phyloP scores from a whole-genome alignment of 2,888 invertebrate species.

The Epistrophe eligans region DNA sequence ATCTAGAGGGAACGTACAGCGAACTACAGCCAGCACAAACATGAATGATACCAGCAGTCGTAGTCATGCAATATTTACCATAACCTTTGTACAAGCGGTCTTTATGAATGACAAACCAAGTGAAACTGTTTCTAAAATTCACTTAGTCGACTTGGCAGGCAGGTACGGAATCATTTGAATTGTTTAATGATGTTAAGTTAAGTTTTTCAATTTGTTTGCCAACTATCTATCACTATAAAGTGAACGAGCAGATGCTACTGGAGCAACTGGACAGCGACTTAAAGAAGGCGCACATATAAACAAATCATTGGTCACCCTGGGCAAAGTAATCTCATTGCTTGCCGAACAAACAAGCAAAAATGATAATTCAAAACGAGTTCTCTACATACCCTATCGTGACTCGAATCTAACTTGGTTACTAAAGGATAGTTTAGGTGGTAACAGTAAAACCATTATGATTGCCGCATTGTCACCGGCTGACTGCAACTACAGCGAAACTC shows the following conservation, averaged over 20 bases:
- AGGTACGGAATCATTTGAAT: constrained; percentile 85
- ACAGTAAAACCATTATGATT: constrained; percentile 96
- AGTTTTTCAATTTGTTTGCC: not conserved
- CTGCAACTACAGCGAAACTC: constrained; percentile 94
- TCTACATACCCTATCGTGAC: constrained; percentile 94
- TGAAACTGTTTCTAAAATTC: constrained; percentile 95
- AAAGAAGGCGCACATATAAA: constrained; percentile 96
- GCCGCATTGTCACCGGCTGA: constrained; percentile 93
- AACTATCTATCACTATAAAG: constrained; percentile 85
- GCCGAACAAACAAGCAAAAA: constrained; percentile 87
- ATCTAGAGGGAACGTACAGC: constrained; percentile 91
- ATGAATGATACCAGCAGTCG: constrained; percentile 97
- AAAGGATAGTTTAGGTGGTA: constrained; percentile 94
- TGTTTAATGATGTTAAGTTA: constrained; percentile 69
- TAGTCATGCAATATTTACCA: constrained; percentile 96
- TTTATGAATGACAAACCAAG: constrained; percentile 94
- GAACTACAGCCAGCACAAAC: constrained; percentile 94
- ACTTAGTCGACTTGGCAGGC: constrained; percentile 94
- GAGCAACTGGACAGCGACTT: constrained; percentile 94
- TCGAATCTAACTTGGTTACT: constrained; percentile 95
- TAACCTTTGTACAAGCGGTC: constrained; percentile 94
- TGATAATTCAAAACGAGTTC: constrained; percentile 84
- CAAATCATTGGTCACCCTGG: constrained; percentile 94
- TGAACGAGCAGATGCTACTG: constrained; percentile 94
- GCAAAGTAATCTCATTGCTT: constrained; percentile 93